Base-by-base conservation (phyloP, 2,113 vertebrate species). In the Mus musculus region DNA sequence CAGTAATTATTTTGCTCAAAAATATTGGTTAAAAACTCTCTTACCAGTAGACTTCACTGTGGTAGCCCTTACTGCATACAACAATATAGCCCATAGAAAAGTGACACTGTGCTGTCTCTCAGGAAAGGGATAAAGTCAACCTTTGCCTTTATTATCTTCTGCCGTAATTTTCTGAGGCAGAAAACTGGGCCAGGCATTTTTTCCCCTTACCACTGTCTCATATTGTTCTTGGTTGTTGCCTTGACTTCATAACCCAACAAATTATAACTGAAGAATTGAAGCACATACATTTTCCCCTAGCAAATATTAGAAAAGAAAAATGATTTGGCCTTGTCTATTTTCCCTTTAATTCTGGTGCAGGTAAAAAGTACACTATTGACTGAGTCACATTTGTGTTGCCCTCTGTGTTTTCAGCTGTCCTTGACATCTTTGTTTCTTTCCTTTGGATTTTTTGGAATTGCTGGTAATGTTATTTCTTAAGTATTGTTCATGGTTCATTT, bases 401-500 rank as follows among this genome's bases (percentile, higher is more conserved):
- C 33, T 86, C 6, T 30, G 5, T 81, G 3, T 88, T 90, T 93
- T 78, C 75, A 86, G 71, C 72, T 91, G 52, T 92, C 82, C 73
- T 96, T 95, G 95, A 95, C 67, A 82, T 88, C 89, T 93, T 82
- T n/a, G n/a, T 63, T 71, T 93, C 30, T 71, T n/a, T 52, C 19
- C 7, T 46, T 46, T 30, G 42, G 19, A n/a, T 73, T 36, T 67
- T 89, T 61, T 88, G 46, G 33, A 88, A 90, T 17, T 46, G 26
- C 19, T 39, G 49, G 65, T 14, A 52, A 46, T 87, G 46, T 85
- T 94, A 73, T 89, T 94, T 96, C 89, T 97, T 85, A 94, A 94
- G 88, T 76, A 81, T 39, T 84, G 82, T 87, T 82, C 65, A 67
- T 78, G 71, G 93, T 59, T 96, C 86, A 87, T 84, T 95, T 96